These are phyloP conservation scores for Fratercula arctica DNA, from an alignment of 2,797 vertebrate species.

Conservation along the genomic window DNA sequence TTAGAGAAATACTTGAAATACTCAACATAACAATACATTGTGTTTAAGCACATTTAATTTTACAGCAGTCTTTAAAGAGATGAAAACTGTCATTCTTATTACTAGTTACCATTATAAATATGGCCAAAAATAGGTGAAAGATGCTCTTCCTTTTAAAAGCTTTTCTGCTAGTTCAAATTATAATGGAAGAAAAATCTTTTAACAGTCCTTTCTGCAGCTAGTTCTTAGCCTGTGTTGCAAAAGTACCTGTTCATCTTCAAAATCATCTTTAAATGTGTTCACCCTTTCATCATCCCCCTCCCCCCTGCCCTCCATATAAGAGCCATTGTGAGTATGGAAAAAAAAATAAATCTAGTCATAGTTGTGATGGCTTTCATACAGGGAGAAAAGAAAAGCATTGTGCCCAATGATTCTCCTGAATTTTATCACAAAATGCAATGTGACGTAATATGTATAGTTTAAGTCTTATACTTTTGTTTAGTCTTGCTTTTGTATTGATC, in stretches of 20 bases:
- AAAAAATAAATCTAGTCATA: not conserved
- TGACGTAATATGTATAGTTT: not conserved
- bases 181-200: not conserved
- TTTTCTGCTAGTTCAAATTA: not conserved
- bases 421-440: not conserved
- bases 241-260: not conserved
- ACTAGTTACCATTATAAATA: not conserved
- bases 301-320: rapidly evolving
- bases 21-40: not conserved
- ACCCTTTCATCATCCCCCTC: not conserved
- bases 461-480: not conserved
- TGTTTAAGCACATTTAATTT: not conserved
- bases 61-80: not conserved
- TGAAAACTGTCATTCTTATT: not conserved
- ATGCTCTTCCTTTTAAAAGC: not conserved
- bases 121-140: not conserved
- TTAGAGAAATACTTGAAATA: not conserved
- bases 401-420: not conserved
- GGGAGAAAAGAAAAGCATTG: not conserved
- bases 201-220: not conserved
- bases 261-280: not conserved
- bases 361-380: not conserved
- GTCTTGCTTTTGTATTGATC: not conserved
- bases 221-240: not conserved
- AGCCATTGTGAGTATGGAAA: not conserved